Percentiles rank a stretch among this genome's conserved stretches.
Evolutionary conservation across 2,888 invertebrate species (phyloP).

Genomic region (Melieria crassipennis): DNA sequence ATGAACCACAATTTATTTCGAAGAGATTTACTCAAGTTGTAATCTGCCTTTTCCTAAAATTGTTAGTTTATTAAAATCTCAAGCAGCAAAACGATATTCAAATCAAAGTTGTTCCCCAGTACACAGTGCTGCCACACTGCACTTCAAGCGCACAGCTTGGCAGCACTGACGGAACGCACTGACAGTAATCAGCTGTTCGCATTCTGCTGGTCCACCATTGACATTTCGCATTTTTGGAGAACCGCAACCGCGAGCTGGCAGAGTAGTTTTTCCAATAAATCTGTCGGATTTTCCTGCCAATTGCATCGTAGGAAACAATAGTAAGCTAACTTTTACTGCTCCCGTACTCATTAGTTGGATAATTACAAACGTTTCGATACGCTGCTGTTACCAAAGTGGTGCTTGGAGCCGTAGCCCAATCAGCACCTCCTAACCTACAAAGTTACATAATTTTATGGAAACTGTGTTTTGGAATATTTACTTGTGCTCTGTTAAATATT

Average conservation of each 20-base stretch:
- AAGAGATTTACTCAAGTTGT: no score
- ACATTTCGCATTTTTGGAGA: slow-evolving; percentile 40
- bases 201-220: slow-evolving; percentile 11
- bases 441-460: slow-evolving; percentile 60
- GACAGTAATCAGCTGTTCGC: no score
- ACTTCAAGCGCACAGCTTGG: slow-evolving; percentile 20
- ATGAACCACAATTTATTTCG: no score
- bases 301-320: neutral
- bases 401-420: no score
- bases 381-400: no score
- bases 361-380: no score
- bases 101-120: no score
- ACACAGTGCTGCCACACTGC: slow-evolving; percentile 23
- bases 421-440: slow-evolving; percentile 56
- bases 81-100: neutral
- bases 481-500: neutral
- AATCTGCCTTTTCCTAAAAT: neutral
- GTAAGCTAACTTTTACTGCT: no score
- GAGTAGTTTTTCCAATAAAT: slow-evolving; percentile 28
- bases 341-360: no score
- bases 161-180: slow-evolving; percentile 1
- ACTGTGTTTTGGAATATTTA: no score
- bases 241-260: neutral
- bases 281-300: slow-evolving; percentile 21
- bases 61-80: neutral